phyloP scores from a whole-genome alignment of 2,797 vertebrate species.

The Limosa lapponica region DNA sequence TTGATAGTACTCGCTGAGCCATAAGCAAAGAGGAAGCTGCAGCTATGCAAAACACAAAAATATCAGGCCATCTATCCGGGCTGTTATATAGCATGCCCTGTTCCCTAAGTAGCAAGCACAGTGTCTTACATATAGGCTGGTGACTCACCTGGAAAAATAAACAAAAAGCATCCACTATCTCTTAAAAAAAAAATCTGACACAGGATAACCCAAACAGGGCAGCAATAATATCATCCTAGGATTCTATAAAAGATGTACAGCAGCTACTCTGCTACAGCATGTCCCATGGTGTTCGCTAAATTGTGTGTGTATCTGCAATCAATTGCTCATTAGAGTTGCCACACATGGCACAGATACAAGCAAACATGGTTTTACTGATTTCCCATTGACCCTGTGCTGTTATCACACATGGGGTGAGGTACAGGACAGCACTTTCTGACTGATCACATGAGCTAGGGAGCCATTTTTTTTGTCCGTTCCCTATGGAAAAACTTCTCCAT shows the following conservation, averaged over 20 bases:
- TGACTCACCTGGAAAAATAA: not conserved
- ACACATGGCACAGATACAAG: not conserved
- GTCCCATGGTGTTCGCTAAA: not conserved
- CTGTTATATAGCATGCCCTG: not conserved
- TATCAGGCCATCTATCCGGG: not conserved
- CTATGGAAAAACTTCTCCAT: not conserved
- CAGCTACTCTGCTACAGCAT: not conserved
- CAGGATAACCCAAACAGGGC: not conserved
- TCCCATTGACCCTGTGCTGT: not conserved
- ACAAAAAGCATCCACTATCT: not conserved
- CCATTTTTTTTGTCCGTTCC: not conserved
- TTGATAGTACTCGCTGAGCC: not conserved
- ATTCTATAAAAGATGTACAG: not conserved
- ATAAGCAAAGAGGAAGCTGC: not conserved
- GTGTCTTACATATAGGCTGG: not conserved
- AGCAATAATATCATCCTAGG: not conserved
- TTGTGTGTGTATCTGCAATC: not conserved
- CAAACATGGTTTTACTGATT: not conserved
- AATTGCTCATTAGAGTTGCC: constrained; percentile 10
- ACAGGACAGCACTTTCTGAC: not conserved
- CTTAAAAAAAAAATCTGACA: not conserved
- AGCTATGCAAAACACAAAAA: not conserved
- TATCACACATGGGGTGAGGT: not conserved
- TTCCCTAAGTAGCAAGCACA: not conserved
- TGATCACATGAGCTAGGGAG: not conserved